Conservation (phyloP, 1,140 invertebrate genomes). For the Zaprionus ornatus region DNA sequence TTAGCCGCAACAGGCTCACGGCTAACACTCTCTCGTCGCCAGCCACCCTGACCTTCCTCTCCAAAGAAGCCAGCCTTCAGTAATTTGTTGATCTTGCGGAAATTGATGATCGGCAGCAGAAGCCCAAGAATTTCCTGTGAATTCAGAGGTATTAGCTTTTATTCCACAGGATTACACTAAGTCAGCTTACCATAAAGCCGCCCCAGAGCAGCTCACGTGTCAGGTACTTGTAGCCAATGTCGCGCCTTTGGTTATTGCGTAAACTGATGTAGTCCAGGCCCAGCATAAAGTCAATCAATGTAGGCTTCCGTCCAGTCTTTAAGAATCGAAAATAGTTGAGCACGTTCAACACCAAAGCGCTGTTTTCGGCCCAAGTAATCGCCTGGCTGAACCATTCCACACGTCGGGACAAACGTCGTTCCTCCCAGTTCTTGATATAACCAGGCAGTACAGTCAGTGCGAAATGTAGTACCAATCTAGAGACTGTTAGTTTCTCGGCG, state of each 20-base stretch:
- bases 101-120: conserved; percentile 86
- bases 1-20: conserved; percentile 45
- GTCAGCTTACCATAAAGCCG: conserved; percentile 87
- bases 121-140: conserved; percentile 86
- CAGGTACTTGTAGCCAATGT: conserved; percentile 86
- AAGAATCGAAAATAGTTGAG: conserved; percentile 87
- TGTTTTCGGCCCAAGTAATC: conserved; percentile 85
- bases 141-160: background rate
- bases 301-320: conserved; percentile 86
- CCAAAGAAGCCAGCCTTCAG: conserved; percentile 74
- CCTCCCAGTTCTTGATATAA: conserved; percentile 85
- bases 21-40: conserved; percentile 27
- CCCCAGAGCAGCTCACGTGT: conserved; percentile 88
- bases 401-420: conserved; percentile 84
- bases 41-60: background rate
- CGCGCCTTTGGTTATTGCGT: conserved; percentile 84
- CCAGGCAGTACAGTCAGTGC: conserved; percentile 85
- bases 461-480: conserved; percentile 85
- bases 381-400: conserved; percentile 85
- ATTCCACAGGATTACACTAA: background rate
- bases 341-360: conserved; percentile 85
- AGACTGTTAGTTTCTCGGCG: conserved; percentile 84
- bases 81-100: conserved; percentile 84
- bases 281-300: conserved; percentile 86
- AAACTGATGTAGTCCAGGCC: conserved; percentile 84